Evolutionary conservation across 1,140 invertebrate genomes (phyloP).

Genomic region (Hypothenemus hampei): DNA sequence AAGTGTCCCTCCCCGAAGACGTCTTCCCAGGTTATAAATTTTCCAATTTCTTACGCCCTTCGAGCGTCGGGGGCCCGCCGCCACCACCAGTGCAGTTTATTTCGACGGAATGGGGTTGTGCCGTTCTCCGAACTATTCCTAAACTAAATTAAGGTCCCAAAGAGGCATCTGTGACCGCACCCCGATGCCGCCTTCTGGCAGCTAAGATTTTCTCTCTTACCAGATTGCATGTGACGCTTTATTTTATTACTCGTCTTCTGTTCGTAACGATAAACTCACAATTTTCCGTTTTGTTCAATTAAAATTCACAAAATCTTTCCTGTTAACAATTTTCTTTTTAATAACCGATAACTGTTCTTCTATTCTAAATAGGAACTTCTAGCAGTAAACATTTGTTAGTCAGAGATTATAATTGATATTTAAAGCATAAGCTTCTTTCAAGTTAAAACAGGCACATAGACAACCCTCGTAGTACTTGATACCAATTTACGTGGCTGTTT

Average conservation of each 20-base stretch:
- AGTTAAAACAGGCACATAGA: too few species aligned
- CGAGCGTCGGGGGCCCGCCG: slow-evolving; percentile 12
- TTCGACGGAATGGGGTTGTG: slow-evolving; percentile 33
- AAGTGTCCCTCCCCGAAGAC: slow-evolving; percentile 25
- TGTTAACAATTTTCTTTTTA: too few species aligned
- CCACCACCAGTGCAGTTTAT: slow-evolving; percentile 35
- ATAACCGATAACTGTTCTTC: too few species aligned
- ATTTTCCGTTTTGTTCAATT: too few species aligned
- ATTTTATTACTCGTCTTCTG: slow-evolving; percentile 46
- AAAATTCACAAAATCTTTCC: too few species aligned
- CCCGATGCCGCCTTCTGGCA: slow-evolving; percentile 31
- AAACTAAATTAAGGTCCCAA: slow-evolving; percentile 47
- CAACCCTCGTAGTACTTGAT: too few species aligned
- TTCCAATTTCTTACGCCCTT: slow-evolving; percentile 42
- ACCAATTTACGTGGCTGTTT: too few species aligned
- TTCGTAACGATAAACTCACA: slow-evolving; percentile 43
- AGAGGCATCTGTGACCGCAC: slow-evolving; percentile 48
- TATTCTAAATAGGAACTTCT: too few species aligned
- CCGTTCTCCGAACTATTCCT: slow-evolving; percentile 42
- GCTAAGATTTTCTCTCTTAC: slow-evolving; percentile 37
- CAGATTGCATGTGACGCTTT: slow-evolving; percentile 46
- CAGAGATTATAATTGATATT: too few species aligned
- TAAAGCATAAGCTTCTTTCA: too few species aligned
- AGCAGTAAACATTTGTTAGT: too few species aligned
- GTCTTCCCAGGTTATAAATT: slow-evolving; percentile 44